Evolutionary conservation across 2,888 invertebrate genomes (phyloP), one percentile per base, ranked within the genome.

Genomic region (Aphelenchoides bicaudatus): DNA sequence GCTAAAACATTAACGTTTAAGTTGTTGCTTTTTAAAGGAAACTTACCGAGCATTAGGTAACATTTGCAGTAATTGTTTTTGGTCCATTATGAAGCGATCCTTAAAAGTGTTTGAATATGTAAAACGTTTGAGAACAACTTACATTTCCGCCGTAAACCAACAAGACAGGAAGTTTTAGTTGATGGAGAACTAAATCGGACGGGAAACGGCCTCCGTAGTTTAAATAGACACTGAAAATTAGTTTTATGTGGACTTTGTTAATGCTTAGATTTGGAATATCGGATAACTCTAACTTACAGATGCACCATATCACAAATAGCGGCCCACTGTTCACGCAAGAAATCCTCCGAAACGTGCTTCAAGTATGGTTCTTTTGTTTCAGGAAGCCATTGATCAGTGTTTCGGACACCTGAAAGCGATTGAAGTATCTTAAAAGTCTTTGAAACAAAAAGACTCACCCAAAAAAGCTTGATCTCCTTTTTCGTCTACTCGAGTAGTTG

Each of bases 281-380:
- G 2, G 2, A 46, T n/a, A n/a, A 16, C 43, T 23, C 29, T 10
- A 25, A 29, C 63, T 59, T 6, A 73, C 71, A 67, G 67, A 30
- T 69, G 66, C 23, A 73, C 71, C 19, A 72, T 68, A 53, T 73
- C 70, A 39, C 73, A 73, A 4, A 73, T 61, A 23, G 67, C 73
- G 1, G 71, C 73, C 73, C 73, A 73, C 61, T 72, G 72, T 6
- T 60, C 62, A 39, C 62, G 46, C 1, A 73, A 58, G 39, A 61
- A 70, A 1, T 69, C 69, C 6, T 70, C 56, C 3, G 63, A 47
- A 48, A 70, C 70, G 49, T 68, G 69, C 3, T 65, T 64, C 37
- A 73, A 53, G 48, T 71, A 73, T 3, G 70, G 68, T 19, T 63
- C 65, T 16, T 66, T 59, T 34, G 67, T 69, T 6, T 50, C 54